Conservation (phyloP, 2,113 vertebrate species). For the Acrocephalus arundinaceus region DNA sequence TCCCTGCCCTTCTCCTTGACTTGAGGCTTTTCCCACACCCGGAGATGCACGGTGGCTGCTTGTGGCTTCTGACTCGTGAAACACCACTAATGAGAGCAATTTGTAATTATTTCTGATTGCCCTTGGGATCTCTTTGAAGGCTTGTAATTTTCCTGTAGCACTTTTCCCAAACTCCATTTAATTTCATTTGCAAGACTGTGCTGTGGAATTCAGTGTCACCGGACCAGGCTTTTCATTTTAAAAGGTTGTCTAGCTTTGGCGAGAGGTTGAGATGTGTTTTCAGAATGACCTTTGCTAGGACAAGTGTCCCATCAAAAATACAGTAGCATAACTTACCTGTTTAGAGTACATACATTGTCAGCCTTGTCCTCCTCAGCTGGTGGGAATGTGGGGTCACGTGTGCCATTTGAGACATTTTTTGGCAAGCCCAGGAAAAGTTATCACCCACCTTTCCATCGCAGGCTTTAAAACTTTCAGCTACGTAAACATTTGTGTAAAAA, state of each 20-base stretch:
- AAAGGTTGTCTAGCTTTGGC: neutral
- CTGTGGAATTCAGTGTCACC: neutral
- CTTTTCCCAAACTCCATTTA: neutral
- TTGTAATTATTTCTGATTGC: neutral
- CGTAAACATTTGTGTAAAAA: neutral
- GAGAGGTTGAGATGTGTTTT: neutral
- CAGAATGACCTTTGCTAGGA: neutral
- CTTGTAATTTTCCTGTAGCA: neutral
- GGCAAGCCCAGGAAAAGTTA: neutral
- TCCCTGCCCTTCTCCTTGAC: neutral
- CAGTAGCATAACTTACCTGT: neutral
- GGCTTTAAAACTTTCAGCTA: neutral
- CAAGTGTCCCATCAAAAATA: neutral
- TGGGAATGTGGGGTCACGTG: neutral
- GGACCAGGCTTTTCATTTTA: neutral
- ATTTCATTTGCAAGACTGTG: neutral
- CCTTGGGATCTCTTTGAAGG: neutral
- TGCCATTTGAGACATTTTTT: neutral
- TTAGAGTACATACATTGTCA: neutral
- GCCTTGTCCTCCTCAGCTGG: neutral
- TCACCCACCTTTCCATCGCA: neutral
- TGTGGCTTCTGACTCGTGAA: neutral
- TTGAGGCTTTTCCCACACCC: neutral
- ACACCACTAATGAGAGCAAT: neutral
- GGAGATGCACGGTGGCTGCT: fast-evolving